Conservation (phyloP, 2,888 invertebrate genomes). For the Agrochola macilenta region DNA sequence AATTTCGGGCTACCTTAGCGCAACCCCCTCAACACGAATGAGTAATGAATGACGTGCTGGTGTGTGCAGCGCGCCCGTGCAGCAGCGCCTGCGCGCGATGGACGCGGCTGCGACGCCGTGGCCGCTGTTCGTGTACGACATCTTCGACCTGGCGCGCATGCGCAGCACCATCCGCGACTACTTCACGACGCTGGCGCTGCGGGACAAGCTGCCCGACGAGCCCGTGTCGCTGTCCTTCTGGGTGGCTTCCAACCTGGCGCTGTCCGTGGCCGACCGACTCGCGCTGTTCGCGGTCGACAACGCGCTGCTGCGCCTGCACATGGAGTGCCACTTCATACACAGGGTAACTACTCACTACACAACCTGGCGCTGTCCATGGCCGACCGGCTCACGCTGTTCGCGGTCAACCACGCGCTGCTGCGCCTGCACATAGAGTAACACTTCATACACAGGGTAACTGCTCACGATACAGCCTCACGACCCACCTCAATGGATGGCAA, state of each 20-base stretch:
- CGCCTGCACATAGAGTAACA: conserved; percentile 77
- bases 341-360: conserved; percentile 64
- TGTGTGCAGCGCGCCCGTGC: conserved; percentile 36
- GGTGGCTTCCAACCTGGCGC: conserved; percentile 86
- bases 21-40: background rate
- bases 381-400: background rate
- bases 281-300: conserved; percentile 82
- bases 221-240: conserved; percentile 87
- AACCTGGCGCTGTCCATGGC: conserved; percentile 60
- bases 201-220: conserved; percentile 75
- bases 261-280: conserved; percentile 80
- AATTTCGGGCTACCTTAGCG: background rate
- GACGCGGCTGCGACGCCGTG: conserved; percentile 85
- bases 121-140: conserved; percentile 86
- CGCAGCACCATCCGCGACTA: conserved; percentile 73
- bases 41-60: background rate
- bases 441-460: conserved; percentile 73
- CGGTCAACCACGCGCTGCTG: conserved; percentile 78
- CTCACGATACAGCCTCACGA: background rate
- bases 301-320: conserved; percentile 84
- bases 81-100: conserved; percentile 71
- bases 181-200: conserved; percentile 69
- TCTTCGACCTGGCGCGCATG: conserved; percentile 82
- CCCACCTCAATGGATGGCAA: background rate
- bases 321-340: conserved; percentile 76